Evolutionary conservation across 2,888 invertebrate species (phyloP), one percentile per base, ranked within the genome.

Genomic region (Troides oblongomaculatus): DNA sequence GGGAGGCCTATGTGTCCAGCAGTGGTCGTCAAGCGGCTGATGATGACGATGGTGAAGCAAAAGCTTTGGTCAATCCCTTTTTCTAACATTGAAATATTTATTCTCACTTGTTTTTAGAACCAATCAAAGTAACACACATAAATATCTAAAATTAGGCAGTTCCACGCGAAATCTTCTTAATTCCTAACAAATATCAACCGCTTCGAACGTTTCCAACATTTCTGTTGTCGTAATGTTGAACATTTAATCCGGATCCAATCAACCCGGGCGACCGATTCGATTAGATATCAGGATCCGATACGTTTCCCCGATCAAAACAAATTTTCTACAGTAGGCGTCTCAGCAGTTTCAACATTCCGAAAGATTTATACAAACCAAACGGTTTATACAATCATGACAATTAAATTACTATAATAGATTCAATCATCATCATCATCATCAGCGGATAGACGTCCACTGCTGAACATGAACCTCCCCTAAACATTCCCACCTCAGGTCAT

Each of bases 181-280:
- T 25, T 23, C 23, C 21, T 23, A 25, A 25, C 57, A 58, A 58
- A 62, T 58, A 61, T 46, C 25, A n/a, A 10, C 30, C 36, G 57
- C 39, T 62, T 66, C 62, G 50, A 66, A 62, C 65, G 66, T 69
- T 69, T 66, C 66, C 58, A 62, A 23, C 66, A 50, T 69, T 69
- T 58, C 50, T 50, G 61, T 62, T 65, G 62, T 66, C 62, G 65
- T 65, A 70, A 75, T 73, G 74, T 76, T 57, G 23, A 66, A 69
- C 69, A 50, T 69, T 69, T 69, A 77, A 79, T 78, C 79, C 77
- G 65, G 76, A 81, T 62, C 69, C 69, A 69, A 69, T 69, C 69
- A 69, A 39, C 36, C 66, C 62, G 56, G 69, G 65, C 65, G 69
- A 62, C 69, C 62, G 65, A 50, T 58, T 50, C 69, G 69, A 69